These are phyloP conservation scores for Taenioides sp. DNA, from an alignment of 2,797 vertebrate species.

Conservation along the genomic window DNA sequence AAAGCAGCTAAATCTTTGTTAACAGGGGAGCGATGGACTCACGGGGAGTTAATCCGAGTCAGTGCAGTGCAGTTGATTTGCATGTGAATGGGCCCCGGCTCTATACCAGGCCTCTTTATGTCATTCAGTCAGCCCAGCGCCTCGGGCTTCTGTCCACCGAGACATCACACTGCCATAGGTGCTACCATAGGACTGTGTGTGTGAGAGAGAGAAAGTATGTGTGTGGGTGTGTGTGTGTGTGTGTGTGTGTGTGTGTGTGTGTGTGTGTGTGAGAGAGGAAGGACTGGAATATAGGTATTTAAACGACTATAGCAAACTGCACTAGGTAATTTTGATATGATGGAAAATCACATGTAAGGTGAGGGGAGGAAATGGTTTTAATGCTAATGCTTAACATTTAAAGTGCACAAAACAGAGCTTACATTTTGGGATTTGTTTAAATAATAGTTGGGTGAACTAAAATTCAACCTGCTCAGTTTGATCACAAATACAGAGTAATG, in stretches of 20 bases:
- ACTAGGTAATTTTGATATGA: neutral
- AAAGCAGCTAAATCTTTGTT: conserved; percentile 90
- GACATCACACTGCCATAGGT: conserved; percentile 81
- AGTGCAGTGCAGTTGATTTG: conserved; percentile 89
- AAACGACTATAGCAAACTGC: neutral
- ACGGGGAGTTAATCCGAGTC: conserved; percentile 98
- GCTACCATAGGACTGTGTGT: neutral
- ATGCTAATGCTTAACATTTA: neutral
- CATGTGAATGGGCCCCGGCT: conserved; percentile 92
- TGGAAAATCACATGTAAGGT: neutral
- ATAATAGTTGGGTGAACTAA: neutral
- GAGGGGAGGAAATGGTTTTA: neutral
- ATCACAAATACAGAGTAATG: neutral
- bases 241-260: too few species aligned
- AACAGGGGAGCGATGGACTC: conserved; percentile 97
- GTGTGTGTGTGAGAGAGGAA: too few species aligned
- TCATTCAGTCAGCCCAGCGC: conserved; percentile 82
- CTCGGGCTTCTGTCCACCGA: conserved; percentile 83
- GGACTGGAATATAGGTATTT: neutral
- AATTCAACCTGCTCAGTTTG: neutral
- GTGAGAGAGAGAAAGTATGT: too few species aligned
- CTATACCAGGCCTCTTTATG: conserved; percentile 83
- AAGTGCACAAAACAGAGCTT: neutral
- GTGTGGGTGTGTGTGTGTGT: neutral
- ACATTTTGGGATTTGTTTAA: neutral